These are phyloP conservation scores for Himalopsyche japonica DNA, from an alignment of 2,888 invertebrate species.

Conservation along the genomic window DNA sequence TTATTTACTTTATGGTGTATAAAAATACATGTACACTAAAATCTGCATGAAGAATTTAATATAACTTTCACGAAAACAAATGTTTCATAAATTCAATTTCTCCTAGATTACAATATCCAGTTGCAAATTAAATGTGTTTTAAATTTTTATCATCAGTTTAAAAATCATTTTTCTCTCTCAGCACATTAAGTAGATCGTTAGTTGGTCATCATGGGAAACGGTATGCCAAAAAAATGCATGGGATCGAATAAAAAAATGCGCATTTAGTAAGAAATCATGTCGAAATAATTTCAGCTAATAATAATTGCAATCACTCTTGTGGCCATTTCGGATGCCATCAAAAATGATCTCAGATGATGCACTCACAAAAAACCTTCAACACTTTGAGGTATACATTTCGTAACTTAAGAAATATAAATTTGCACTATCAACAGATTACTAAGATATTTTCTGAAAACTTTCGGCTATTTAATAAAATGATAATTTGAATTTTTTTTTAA, in stretches of 20 bases:
- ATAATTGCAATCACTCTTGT: neutral
- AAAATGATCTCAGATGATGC: neutral
- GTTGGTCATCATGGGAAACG: neutral
- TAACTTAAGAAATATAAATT: no score
- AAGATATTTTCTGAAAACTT: no score
- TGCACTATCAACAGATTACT: no score
- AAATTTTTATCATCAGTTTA: neutral
- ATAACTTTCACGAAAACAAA: neutral
- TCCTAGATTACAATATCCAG: neutral
- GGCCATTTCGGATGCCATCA: neutral
- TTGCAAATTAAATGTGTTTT: neutral
- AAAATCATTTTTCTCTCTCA: neutral
- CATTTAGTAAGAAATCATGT: neutral
- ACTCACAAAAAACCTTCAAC: neutral
- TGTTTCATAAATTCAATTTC: neutral
- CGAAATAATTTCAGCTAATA: neutral
- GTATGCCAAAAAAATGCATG: neutral
- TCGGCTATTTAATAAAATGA: no score
- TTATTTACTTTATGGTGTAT: no score
- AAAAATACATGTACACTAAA: no score
- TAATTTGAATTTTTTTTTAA: no score
- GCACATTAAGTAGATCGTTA: neutral
- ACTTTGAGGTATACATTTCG: no score
- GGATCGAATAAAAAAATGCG: neutral
- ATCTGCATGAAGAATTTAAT: neutral